phyloP scores from a whole-genome alignment of 2,888 invertebrate genomes.

The Nomada ruficornis region DNA sequence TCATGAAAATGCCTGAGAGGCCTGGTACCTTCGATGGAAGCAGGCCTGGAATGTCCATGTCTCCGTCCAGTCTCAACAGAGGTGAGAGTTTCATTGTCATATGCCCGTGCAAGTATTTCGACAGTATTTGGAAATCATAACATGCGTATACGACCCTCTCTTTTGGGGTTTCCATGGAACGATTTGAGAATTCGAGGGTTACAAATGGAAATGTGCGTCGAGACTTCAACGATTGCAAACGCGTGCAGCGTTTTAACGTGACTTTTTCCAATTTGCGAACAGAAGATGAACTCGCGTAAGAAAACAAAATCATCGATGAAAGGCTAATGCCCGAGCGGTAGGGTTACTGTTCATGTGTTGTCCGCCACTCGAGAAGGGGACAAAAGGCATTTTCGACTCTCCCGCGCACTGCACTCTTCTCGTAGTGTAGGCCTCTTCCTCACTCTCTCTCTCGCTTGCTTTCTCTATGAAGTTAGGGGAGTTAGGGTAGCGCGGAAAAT shows the following conservation, averaged over 20 bases:
- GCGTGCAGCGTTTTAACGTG: neutral
- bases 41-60: slow-evolving; percentile 85
- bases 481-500: slow-evolving; percentile 83
- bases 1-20: slow-evolving; percentile 80
- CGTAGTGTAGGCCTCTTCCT: slow-evolving; percentile 32
- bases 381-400: slow-evolving; percentile 81
- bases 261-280: neutral
- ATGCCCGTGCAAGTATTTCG: neutral
- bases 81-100: slow-evolving; percentile 86
- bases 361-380: slow-evolving; percentile 74
- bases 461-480: slow-evolving; percentile 82
- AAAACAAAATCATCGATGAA: slow-evolving; percentile 76
- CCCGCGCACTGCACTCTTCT: slow-evolving; percentile 72
- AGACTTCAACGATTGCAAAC: slow-evolving; percentile 53
- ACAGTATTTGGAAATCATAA: neutral
- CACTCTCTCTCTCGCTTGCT: slow-evolving; percentile 67
- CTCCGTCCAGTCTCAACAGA: slow-evolving; percentile 91
- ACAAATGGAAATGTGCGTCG: neutral
- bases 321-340: slow-evolving; percentile 62
- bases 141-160: no score
- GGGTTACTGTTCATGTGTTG: slow-evolving; percentile 74
- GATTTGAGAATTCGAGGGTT: neutral
- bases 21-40: slow-evolving; percentile 77
- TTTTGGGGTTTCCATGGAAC: neutral
- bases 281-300: slow-evolving; percentile 25